Conservation (phyloP, 2,797 vertebrate genomes). For the Clarias platycephalus region DNA sequence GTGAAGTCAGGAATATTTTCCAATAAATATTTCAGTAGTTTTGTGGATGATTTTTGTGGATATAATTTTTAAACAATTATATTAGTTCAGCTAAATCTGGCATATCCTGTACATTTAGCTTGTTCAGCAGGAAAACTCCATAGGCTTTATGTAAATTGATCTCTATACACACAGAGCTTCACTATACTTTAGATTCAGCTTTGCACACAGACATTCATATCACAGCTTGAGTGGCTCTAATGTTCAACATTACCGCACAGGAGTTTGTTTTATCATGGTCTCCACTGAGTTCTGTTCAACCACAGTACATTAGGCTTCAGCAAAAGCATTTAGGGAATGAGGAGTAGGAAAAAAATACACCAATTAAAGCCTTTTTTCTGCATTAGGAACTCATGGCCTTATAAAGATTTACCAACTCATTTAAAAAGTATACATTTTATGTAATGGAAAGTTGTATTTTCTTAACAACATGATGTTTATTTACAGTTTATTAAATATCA, state of each 20-base stretch:
- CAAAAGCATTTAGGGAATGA: slow-evolving; percentile 28
- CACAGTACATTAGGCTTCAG: slow-evolving; percentile 28
- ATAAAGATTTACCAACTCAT: neutral
- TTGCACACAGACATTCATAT: slow-evolving; percentile 1
- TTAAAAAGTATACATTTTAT: neutral
- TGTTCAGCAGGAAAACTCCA: slow-evolving; percentile 10
- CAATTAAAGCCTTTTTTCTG: slow-evolving; percentile 17
- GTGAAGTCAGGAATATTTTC: neutral
- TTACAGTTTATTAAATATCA: neutral
- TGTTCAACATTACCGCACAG: slow-evolving; percentile 10
- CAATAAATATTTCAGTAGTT: slow-evolving; percentile 13
- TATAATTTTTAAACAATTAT: neutral
- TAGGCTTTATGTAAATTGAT: slow-evolving; percentile 13
- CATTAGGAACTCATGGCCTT: neutral
- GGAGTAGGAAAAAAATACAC: slow-evolving; percentile 7
- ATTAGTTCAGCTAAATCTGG: slow-evolving; percentile 27
- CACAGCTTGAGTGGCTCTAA: slow-evolving; percentile 10
- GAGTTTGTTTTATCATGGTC: slow-evolving; percentile 9
- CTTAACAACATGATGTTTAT: neutral
- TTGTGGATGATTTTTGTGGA: neutral
- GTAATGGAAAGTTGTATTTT: neutral
- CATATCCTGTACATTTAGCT: slow-evolving; percentile 26
- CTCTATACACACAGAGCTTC: neutral
- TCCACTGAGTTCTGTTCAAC: slow-evolving; percentile 24
- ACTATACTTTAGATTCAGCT: slow-evolving; percentile 11